Evolutionary conservation across 1,140 invertebrate species (phyloP).

Genomic region (Drosophila funebris): DNA sequence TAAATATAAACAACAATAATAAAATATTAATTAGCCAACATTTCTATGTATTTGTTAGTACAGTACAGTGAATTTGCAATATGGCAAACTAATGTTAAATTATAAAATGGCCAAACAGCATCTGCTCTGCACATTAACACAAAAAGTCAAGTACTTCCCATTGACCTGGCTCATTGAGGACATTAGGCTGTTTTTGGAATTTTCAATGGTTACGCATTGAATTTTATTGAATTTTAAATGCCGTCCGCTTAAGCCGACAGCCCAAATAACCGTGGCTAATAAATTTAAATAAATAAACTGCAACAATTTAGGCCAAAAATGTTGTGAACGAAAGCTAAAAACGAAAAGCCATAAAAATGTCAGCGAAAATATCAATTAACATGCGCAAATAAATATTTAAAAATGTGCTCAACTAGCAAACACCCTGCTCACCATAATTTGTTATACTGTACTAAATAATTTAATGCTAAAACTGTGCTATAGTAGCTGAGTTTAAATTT

Average conservation of each 20-base stretch:
- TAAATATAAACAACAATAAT: too few relatives aligned
- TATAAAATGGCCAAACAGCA: background rate
- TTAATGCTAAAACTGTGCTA: too few relatives aligned
- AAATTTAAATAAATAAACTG: slow-evolving; percentile 54
- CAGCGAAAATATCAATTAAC: slow-evolving; percentile 59
- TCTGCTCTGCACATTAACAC: background rate
- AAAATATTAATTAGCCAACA: too few relatives aligned
- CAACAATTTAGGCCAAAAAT: slow-evolving; percentile 25
- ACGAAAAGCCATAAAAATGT: slow-evolving; percentile 59
- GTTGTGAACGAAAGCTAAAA: slow-evolving; percentile 8
- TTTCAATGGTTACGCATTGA: slow-evolving; percentile 10
- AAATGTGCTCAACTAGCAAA: background rate
- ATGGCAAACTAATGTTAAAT: background rate
- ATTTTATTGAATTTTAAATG: slow-evolving; percentile 48
- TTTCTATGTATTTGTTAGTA: background rate
- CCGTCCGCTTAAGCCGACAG: slow-evolving; percentile 24
- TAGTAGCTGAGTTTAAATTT: background rate
- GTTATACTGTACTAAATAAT: too few relatives aligned
- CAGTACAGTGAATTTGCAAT: background rate
- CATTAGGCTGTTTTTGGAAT: slow-evolving; percentile 5
- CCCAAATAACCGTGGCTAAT: slow-evolving; percentile 43
- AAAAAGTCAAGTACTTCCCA: background rate
- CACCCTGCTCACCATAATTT: background rate
- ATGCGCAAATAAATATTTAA: background rate
- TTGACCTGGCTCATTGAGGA: background rate